These are phyloP conservation scores for Heliconius cydno DNA, from an alignment of 2,888 invertebrate species.

Conservation along the genomic window DNA sequence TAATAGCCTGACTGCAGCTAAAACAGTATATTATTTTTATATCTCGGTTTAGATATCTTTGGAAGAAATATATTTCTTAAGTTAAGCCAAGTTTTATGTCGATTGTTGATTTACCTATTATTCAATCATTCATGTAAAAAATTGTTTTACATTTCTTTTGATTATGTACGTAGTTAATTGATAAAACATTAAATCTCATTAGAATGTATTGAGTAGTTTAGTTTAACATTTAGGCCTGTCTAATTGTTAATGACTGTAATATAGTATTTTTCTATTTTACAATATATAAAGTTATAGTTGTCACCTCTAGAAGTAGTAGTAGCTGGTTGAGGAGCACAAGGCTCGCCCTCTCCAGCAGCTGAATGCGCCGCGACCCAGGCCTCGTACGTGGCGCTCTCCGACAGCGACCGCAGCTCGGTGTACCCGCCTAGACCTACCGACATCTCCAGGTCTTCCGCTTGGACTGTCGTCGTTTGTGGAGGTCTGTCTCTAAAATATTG, in stretches of 20 bases:
- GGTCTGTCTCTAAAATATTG: constrained; percentile 67
- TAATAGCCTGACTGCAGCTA: constrained; percentile 91
- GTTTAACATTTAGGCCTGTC: no score
- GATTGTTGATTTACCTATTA: no score
- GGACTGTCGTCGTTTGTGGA: constrained; percentile 75
- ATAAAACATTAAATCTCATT: no score
- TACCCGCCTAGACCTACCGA: constrained; percentile 78
- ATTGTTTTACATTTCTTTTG: no score
- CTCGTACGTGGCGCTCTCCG: constrained; percentile 90
- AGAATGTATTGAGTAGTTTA: no score
- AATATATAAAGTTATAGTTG: constrained; percentile 3
- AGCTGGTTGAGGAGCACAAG: constrained; percentile 89
- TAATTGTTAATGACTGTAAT: no score
- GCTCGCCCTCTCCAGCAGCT: constrained; percentile 90
- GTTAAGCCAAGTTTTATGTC: no score
- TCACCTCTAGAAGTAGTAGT: constrained; percentile 88
- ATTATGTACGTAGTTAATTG: no score
- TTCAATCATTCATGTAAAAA: no score
- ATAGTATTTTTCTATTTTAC: background rate
- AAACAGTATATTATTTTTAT: background rate
- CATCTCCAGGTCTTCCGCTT: constrained; percentile 69
- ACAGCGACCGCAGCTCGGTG: constrained; percentile 87
- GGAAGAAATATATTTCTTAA: background rate
- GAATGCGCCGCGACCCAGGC: constrained; percentile 95
- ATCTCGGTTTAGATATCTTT: background rate